Evolutionary conservation across 30 jellyfish, hydroid and myxozoan genomes (phyloP), one percentile per base, ranked within the genome.

Genomic region (Clytia hemisphaerica): DNA sequence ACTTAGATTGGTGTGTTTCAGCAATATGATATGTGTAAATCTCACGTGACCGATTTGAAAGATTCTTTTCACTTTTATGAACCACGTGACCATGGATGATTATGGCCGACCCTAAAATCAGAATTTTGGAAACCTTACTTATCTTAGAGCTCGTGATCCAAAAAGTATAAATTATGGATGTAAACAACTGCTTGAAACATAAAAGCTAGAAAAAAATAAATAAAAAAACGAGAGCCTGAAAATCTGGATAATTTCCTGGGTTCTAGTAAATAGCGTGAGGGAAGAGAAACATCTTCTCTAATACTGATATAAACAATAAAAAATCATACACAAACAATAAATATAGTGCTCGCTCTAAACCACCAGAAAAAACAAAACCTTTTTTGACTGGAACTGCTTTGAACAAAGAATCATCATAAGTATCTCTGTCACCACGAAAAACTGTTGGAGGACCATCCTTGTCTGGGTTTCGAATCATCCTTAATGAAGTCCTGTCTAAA

Each of bases 51-150:
- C 92, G 67, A 37, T 58, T 58, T 7, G 98, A 89, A 4, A 73
- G 36, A 44, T 89, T 89, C 34, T 55, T 71, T 72, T 89, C 98
- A 55, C 98, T 89, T 72, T 81, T 89, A 50, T 89, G 98, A 25
- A 81, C 95, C 3, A 80, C 98, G 22, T 89, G 84, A 55, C 95
- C 98, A 38, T 89, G 98, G 27, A 89, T 89, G 16, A 89, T 35
- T 24, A 89, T 61, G 36, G 93, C 78, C n/a, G 93, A 67, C 16
- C 98, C 98, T 89, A 33, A 22, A 47, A 32, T 12, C 44, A 75
- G 35, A n/a, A n/a, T n/a, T n/a, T n/a, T n/a, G n/a, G n/a, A n/a
- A n/a, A n/a, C n/a, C n/a, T n/a, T n/a, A n/a, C n/a, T n/a, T n/a
- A n/a, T n/a, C n/a, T n/a, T n/a, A n/a, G n/a, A n/a, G n/a, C n/a